Evolutionary conservation across 2,797 vertebrate genomes (phyloP).

Genomic region (Megaceryle alcyon): DNA sequence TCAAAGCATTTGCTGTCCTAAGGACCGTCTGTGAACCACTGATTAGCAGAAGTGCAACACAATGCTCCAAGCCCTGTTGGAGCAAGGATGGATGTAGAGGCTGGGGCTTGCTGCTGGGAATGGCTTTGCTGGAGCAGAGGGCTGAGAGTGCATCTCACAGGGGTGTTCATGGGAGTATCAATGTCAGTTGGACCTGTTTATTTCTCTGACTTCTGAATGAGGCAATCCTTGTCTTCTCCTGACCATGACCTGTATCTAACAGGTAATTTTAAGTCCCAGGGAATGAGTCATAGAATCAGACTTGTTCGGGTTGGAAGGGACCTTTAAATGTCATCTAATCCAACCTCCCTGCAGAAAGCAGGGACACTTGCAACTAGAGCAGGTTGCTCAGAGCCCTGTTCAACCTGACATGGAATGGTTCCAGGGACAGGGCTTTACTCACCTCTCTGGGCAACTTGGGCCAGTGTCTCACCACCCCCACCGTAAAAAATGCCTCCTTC

Average conservation of each 20-base stretch:
- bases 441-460: background rate
- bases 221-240: background rate
- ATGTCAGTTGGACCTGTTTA: fast-evolving
- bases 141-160: background rate
- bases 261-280: background rate
- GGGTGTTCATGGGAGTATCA: background rate
- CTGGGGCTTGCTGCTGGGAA: background rate
- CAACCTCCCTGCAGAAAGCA: background rate
- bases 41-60: background rate
- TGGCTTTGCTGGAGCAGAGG: background rate
- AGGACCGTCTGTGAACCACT: fast-evolving
- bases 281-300: background rate
- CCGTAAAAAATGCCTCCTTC: background rate
- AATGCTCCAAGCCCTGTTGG: background rate
- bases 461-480: too few species aligned
- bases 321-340: background rate
- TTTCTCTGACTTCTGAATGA: background rate
- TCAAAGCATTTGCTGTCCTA: background rate
- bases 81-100: background rate
- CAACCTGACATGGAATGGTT: background rate
- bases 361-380: background rate
- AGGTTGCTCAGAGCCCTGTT: background rate
- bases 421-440: background rate
- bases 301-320: background rate
- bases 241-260: background rate